Base-by-base conservation (phyloP, 2,797 vertebrate species). In the Mus spretus region DNA sequence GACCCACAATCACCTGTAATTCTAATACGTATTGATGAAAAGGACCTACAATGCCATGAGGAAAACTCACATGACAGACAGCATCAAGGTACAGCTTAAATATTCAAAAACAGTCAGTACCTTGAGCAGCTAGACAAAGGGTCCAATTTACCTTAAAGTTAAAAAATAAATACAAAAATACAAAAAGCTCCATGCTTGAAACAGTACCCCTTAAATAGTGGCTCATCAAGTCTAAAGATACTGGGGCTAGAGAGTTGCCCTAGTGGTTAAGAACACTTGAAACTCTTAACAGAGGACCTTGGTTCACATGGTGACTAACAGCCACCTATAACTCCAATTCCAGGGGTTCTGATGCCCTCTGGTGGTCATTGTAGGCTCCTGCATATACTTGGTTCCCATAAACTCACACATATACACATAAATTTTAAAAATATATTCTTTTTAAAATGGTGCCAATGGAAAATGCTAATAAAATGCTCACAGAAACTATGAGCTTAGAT, bases 401-500 rank as follows among this genome's bases (percentile, higher is more conserved):
- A 50, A 14, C 31, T 50, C 83, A 67, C 40, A n/a, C 61, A 50
- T 19, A 34, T 12, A 50, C 61, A 67, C 28, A 85, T 34, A n/a
- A 22, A 50, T 65, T 61, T 37, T 20, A 59, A 82, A 40, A 28
- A 40, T 17, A 70, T 8, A 20, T 9, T 47, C 0, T 44, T 75
- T 74, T 74, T 20, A 31, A 70, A 90, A 44, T 83, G 67, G 55
- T 40, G 70, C 7, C 47, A 11, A 24, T 7, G 47, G 24, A 37
- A 94, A 91, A 77, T 61, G 72, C 57, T 85, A 55, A 84, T 37
- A 28, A 93, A 67, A 13, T 88, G 47, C 61, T 75, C 55, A 88
- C 55, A 82, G 50, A 86, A 79, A 28, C 12, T 65, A 20, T 11
- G 11, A 91, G 37, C 28, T 3, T 15, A 80, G 63, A 88, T 65